Evolutionary conservation across 2,888 invertebrate genomes (phyloP), one percentile per base, ranked within the genome.

Genomic region (Aproaerema taeniolella): DNA sequence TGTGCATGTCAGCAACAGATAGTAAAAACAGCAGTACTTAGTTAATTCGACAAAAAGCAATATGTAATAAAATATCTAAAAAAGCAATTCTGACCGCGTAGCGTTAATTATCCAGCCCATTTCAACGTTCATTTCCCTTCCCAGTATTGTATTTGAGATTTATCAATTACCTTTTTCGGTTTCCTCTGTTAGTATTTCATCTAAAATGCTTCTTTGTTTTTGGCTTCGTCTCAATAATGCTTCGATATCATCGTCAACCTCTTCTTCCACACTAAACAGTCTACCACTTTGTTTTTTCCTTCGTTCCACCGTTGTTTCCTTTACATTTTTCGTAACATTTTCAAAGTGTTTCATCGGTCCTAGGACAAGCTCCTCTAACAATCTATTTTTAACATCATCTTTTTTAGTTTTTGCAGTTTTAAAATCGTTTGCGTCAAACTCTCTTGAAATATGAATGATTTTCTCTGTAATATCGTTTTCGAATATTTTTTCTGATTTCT

Each of bases 131-230:
- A 25, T 7, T 57, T 58, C 65, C 57, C 51, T 61, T 64, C 57
- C 48, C 65, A 60, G 68, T 52, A 69, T 55, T 67, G 59, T 59
- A 72, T 67, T 68, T 62, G 69, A 57, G 69, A 62, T 65, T 70
- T n/a, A n/a, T n/a, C 56, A 75, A 67, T 85, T 87, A 87, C 87
- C 87, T 87, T 87, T 85, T 69, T 73, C 83, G 56, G 88, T 87
- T 82, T 90, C 90, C 62, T 89, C 86, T 61, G 88, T 89, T 44
- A 91, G 78, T 55, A 92, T 91, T 73, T 92, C 91, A 53, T 90
- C 91, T 58, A 92, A 85, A 57, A 91, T 89, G 73, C 90, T 91
- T 68, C 92, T 88, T 69, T 93, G 92, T 58, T 88, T 88, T 67
- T 91, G 88, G 50, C 91, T 90, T 57, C 91, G 88, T 67, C 79